Conservation (phyloP, 2,888 invertebrate species). For the Branchellion lobata region DNA sequence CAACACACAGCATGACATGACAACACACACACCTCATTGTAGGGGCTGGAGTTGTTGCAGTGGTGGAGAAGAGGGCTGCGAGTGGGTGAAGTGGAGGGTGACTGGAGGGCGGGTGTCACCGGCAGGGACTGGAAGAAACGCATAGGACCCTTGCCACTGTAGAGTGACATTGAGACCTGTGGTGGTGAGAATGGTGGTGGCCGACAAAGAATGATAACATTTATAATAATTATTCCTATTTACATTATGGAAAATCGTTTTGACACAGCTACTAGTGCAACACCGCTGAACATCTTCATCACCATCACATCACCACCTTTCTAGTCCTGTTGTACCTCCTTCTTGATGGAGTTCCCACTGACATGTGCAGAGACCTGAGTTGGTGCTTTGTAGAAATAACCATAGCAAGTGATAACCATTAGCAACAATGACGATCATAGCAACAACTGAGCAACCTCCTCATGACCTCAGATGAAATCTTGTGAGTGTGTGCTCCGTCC, state of each 20-base stretch:
- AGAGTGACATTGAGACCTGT: neutral
- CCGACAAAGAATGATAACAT: no score
- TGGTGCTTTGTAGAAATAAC: neutral
- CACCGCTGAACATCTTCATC: neutral
- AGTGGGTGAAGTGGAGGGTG: conserved; percentile 48
- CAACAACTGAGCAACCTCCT: conserved; percentile 11
- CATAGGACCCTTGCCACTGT: neutral
- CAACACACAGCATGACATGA: conserved; percentile 46
- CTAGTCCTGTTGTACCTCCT: conserved; percentile 16
- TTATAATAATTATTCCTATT: no score
- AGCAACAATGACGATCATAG: no score
- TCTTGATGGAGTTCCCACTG: conserved; percentile 23
- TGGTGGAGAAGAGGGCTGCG: conserved; percentile 47
- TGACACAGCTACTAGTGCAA: no score
- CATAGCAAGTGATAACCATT: neutral
- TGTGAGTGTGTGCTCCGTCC: conserved; percentile 32
- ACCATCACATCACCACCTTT: neutral
- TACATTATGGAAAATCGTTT: no score
- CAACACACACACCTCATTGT: conserved; percentile 44
- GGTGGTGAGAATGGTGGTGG: no score
- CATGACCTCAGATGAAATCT: conserved; percentile 35
- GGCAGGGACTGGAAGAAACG: conserved; percentile 50
- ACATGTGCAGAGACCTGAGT: conserved; percentile 14
- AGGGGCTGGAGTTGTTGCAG: no score
- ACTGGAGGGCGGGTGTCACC: conserved; percentile 50